phyloP scores from a whole-genome alignment of 2,888 invertebrate species.

The Dicycla oo region DNA sequence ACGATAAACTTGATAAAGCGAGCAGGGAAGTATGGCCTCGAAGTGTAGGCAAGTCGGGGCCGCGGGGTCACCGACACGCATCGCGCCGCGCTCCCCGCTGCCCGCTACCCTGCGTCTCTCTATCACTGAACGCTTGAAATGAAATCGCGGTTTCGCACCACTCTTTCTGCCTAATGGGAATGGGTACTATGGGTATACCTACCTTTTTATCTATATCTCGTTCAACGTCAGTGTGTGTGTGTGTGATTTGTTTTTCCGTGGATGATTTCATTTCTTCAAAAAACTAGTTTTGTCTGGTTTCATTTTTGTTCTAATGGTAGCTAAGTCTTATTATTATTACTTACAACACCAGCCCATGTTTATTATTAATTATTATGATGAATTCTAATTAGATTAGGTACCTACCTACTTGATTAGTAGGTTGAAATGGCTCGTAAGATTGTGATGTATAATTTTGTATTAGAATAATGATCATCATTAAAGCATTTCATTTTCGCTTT shows the following conservation, averaged over 20 bases:
- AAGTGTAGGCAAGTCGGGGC: conserved; percentile 80
- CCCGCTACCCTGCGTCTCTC: conserved; percentile 63
- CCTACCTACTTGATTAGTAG: not conserved
- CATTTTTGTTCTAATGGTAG: conserved; percentile 13
- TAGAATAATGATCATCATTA: too few species aligned
- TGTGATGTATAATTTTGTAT: not conserved
- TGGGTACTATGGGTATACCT: conserved; percentile 25
- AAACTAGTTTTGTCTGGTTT: conserved; percentile 40
- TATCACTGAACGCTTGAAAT: conserved; percentile 71
- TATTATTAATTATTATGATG: not conserved
- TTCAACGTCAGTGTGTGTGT: conserved; percentile 37
- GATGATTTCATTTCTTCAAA: conserved; percentile 33
- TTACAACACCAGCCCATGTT: not conserved
- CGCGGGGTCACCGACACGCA: conserved; percentile 87
- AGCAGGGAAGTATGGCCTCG: conserved; percentile 77
- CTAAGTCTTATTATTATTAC: conserved; percentile 11
- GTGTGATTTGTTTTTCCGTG: conserved; percentile 37
- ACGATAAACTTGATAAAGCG: conserved; percentile 67
- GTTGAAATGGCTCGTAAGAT: conserved; percentile 1
- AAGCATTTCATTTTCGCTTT: conserved; percentile 5
- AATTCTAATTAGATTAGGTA: not conserved
- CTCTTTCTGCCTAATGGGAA: conserved; percentile 55
- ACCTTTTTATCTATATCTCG: conserved; percentile 31
- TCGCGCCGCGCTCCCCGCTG: conserved; percentile 68
- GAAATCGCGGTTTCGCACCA: conserved; percentile 65